Evolutionary conservation across 2,797 vertebrate genomes (phyloP).

Genomic region (Sorex maritimensis): DNA sequence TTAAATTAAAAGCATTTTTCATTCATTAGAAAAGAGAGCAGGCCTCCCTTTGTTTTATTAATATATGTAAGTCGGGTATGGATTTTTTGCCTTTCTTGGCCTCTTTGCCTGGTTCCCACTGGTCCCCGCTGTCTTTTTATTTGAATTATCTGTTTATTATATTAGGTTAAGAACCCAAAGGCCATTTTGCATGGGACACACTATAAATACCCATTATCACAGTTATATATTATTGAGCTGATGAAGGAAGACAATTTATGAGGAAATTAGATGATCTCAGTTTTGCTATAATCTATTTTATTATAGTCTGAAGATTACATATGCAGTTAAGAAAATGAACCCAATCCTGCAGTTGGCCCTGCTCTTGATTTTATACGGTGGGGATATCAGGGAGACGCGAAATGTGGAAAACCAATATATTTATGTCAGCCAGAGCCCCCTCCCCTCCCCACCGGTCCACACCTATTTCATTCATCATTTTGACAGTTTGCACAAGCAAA

Average conservation of each 20-base stretch:
- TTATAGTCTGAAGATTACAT: slow-evolving; percentile 75
- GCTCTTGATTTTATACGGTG: neutral
- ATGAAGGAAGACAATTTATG: slow-evolving; percentile 85
- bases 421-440: slow-evolving; percentile 83
- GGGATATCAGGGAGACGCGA: slow-evolving; percentile 79
- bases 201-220: slow-evolving; percentile 85
- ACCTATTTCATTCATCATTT: slow-evolving; percentile 87
- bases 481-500: slow-evolving; percentile 89
- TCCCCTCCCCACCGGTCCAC: slow-evolving; percentile 58
- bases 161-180: slow-evolving; percentile 85
- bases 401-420: slow-evolving; percentile 80
- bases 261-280: slow-evolving; percentile 81
- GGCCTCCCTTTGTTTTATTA: slow-evolving; percentile 79
- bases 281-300: slow-evolving; percentile 77
- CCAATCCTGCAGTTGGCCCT: slow-evolving; percentile 72
- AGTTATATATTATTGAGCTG: slow-evolving; percentile 82
- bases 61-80: slow-evolving; percentile 82
- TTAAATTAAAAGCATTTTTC: slow-evolving; percentile 87
- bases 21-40: slow-evolving; percentile 74
- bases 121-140: slow-evolving; percentile 84
- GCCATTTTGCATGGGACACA: slow-evolving; percentile 79
- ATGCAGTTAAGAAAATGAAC: slow-evolving; percentile 84
- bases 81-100: slow-evolving; percentile 82
- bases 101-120: slow-evolving; percentile 74
- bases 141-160: slow-evolving; percentile 87